Evolutionary conservation across 2,797 vertebrate genomes (phyloP).

Genomic region (Eulemur albifrons): DNA sequence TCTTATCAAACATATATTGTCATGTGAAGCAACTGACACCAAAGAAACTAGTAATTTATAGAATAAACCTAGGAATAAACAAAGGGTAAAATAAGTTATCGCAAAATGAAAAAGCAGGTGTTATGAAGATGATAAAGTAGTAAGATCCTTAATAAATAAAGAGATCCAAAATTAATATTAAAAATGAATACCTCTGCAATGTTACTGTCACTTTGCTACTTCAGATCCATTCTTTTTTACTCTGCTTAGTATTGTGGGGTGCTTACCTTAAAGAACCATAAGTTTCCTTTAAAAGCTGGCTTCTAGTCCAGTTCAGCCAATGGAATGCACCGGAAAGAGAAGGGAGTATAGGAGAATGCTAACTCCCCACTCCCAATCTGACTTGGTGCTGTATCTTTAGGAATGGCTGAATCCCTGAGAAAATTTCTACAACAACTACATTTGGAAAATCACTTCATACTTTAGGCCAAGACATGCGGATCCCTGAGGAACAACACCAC

Average conservation of each 20-base stretch:
- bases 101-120: not conserved
- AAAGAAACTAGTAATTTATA: not conserved
- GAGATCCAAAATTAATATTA: not conserved
- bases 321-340: not conserved
- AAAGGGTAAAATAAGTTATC: not conserved
- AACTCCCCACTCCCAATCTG: not conserved
- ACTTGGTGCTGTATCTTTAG: not conserved
- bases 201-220: not conserved
- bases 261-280: not conserved
- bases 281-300: not conserved
- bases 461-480: not conserved
- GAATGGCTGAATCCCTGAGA: not conserved
- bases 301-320: not conserved
- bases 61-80: not conserved
- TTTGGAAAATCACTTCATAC: not conserved
- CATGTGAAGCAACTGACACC: not conserved
- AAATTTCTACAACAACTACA: not conserved
- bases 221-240: not conserved
- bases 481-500: not conserved
- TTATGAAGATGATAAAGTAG: not conserved
- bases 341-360: not conserved
- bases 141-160: not conserved
- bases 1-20: not conserved
- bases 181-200: not conserved
- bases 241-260: not conserved